A percentile compares a stretch with the other conserved stretches of the same genome.
Evolutionary conservation across 2,888 invertebrate species (phyloP).

Genomic region (Latrodectus hesperus): DNA sequence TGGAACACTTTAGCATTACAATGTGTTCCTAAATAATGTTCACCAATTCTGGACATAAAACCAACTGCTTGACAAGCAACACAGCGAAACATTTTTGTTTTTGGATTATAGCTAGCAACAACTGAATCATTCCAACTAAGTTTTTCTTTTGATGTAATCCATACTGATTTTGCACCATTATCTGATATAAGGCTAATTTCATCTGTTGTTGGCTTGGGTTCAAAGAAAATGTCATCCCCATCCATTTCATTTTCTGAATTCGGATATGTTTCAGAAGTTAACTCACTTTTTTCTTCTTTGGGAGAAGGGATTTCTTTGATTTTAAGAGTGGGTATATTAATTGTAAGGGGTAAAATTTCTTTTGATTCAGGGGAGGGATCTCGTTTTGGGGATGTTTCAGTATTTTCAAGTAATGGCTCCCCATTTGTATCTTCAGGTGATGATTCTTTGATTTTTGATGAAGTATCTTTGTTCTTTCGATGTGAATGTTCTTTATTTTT

Average conservation of each 20-base stretch:
- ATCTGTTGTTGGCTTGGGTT: slow-evolving; percentile 33
- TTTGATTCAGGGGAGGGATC: not conserved
- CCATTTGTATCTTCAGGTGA: not conserved
- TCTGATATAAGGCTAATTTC: slow-evolving; percentile 19
- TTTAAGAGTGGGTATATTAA: slow-evolving; percentile 23
- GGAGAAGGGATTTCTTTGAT: slow-evolving; percentile 12
- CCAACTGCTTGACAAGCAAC: slow-evolving; percentile 84
- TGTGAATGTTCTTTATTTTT: slow-evolving; percentile 3
- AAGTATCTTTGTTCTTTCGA: not conserved
- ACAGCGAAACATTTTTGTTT: slow-evolving; percentile 84
- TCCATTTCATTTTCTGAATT: slow-evolving; percentile 3
- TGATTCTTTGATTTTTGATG: not conserved
- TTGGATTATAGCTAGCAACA: slow-evolving; percentile 86
- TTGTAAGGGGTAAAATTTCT: slow-evolving; percentile 24
- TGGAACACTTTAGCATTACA: slow-evolving; percentile 81
- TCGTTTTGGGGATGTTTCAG: not conserved
- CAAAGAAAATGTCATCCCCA: slow-evolving; percentile 41
- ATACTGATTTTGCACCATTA: slow-evolving; percentile 72
- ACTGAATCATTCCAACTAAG: slow-evolving; percentile 86
- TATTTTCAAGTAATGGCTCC: not conserved
- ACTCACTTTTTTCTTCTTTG: slow-evolving; percentile 13
- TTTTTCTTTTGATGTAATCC: slow-evolving; percentile 83
- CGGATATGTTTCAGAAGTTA: not conserved
- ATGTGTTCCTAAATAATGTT: slow-evolving; percentile 86
- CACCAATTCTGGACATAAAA: slow-evolving; percentile 83